phyloP scores from a whole-genome alignment of 2,113 vertebrate species.

The Empidonax traillii region DNA sequence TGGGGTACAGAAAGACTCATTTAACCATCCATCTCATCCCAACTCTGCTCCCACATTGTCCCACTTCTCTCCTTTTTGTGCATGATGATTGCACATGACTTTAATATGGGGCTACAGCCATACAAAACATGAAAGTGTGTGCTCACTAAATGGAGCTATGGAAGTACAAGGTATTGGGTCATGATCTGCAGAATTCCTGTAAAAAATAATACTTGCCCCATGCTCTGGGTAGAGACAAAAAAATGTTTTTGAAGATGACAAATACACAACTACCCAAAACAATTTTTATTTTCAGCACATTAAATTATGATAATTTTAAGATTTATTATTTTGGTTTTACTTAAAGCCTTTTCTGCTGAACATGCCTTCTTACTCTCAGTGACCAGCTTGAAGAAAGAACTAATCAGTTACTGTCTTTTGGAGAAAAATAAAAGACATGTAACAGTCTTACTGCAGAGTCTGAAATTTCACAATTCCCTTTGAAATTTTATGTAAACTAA shows the following conservation, averaged over 20 bases:
- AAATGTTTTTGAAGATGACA: neutral
- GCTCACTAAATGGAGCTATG: neutral
- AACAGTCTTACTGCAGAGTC: neutral
- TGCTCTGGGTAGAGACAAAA: no score
- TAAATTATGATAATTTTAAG: neutral
- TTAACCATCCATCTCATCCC: neutral
- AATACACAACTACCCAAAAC: neutral
- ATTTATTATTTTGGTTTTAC: neutral
- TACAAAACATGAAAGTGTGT: rapidly evolving
- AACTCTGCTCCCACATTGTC: neutral
- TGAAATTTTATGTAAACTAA: neutral
- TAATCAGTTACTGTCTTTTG: neutral
- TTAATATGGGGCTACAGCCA: neutral
- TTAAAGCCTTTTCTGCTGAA: neutral
- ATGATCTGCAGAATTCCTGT: neutral
- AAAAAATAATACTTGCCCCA: neutral
- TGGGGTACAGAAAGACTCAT: rapidly evolving
- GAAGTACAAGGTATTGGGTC: neutral
- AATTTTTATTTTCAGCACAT: neutral
- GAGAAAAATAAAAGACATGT: neutral
- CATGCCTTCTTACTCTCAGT: neutral
- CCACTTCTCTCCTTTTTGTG: neutral
- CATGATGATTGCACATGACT: no score
- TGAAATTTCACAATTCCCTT: neutral
- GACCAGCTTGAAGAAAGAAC: neutral